Base-by-base conservation (phyloP, 2,113 vertebrate genomes). In the Azemiops feae region DNA sequence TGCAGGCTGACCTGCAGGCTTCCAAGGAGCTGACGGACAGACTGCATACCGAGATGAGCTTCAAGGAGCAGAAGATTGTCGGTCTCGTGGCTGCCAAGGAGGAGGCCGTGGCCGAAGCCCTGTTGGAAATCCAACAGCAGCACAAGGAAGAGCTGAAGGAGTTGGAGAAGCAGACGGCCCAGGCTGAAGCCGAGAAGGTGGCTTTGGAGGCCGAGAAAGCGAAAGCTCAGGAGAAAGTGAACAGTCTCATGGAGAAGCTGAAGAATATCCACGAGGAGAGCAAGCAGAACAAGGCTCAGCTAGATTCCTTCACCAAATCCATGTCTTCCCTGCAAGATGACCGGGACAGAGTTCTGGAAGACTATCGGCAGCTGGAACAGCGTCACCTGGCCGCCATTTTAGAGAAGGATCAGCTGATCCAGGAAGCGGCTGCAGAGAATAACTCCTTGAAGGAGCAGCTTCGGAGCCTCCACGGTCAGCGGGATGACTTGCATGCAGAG, bases 291-390 rank as follows among this genome's bases (percentile, higher is more conserved):
- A 98, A 98, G 95, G 95, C 98, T 60, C 98, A 97, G 34, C 97
- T 99, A 94, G 98, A 98, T 91, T 98, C 99, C 22, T 99, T 99
- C 86, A 98, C 97, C 43, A 99, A 98, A 91, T 98, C 99, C 92
- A 99, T 99, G 99, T 98, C 98, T 20, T 99, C 99, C 23, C 94
- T 99, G 94, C 99, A 99, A 96, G 98, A 99, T 0, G 99, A 99
- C 95, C 94, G 99, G 89, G 99, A 99, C 95, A 93, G 97, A 23
- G 96, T 99, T 43, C 95, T 99, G 25, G 96, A 95, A 91, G 98
- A 98, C 85, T 99, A 99, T 96, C 98, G 97, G 92, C 98, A 99
- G 94, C 98, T 99, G 81, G 99, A 99, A 95, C 98, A 98, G 87
- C 98, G 97, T 58, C 99, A 99, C 93, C 97, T 99, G 16, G 97